Evolutionary conservation across 1,140 invertebrate genomes (phyloP).

Genomic region (Dolichoris vasculosae): DNA sequence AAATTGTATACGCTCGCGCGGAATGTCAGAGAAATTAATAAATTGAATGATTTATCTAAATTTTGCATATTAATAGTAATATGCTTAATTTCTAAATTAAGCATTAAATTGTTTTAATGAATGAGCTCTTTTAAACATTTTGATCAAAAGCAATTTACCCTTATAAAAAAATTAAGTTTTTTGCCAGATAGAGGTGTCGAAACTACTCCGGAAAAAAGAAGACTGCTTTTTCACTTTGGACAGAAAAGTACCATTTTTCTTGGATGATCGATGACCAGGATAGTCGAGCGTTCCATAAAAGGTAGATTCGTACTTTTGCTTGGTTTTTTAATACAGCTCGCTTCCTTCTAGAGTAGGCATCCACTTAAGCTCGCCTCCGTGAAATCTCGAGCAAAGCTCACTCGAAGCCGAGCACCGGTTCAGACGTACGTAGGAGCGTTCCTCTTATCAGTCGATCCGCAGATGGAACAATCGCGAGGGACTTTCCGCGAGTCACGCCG

Average conservation of each 20-base stretch:
- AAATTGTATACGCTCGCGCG: no score
- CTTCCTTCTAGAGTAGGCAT: neutral
- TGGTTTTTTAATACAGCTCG: neutral
- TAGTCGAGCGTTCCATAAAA: neutral
- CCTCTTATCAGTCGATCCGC: neutral
- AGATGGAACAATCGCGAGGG: neutral
- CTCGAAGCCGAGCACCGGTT: neutral
- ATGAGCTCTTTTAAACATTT: no score
- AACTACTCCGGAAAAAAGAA: neutral
- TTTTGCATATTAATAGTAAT: no score
- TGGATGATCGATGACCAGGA: no score
- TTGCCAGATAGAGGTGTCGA: neutral
- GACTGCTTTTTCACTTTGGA: neutral
- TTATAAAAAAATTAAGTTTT: neutral
- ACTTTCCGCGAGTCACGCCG: neutral
- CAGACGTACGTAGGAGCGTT: neutral
- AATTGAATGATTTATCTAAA: no score
- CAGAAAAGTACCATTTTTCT: neutral
- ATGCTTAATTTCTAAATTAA: no score
- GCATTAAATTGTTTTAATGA: no score
- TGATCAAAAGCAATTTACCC: neutral
- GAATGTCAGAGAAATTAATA: no score
- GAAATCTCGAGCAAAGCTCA: slow-evolving; percentile 1
- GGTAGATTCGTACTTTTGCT: neutral
- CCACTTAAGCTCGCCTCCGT: neutral